phyloP scores from a whole-genome alignment of 2,797 vertebrate species.

The Siniperca obscura region DNA sequence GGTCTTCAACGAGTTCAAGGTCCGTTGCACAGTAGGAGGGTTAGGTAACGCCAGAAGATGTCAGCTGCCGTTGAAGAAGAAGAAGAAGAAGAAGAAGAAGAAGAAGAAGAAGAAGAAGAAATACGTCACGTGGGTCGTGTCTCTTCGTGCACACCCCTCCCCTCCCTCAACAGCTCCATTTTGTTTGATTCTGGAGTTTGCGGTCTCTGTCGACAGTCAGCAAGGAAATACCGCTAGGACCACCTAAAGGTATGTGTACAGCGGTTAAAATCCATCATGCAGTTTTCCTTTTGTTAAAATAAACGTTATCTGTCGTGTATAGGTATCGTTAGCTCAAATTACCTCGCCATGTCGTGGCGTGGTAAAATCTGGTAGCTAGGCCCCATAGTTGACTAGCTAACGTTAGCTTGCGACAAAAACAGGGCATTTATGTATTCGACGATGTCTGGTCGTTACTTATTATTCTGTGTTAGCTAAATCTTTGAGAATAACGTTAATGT shows the following conservation, averaged over 20 bases:
- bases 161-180: slow-evolving; percentile 68
- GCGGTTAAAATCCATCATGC: fast-evolving
- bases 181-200: slow-evolving; percentile 66
- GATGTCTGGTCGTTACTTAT: fast-evolving
- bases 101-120: not conserved
- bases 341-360: not conserved
- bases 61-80: not conserved
- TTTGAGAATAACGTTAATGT: fast-evolving
- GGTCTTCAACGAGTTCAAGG: not conserved
- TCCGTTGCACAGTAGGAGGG: not conserved
- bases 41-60: not conserved
- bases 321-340: not conserved
- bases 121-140: slow-evolving; percentile 19
- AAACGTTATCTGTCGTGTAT: fast-evolving
- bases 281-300: fast-evolving
- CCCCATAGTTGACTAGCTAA: not conserved
- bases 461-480: fast-evolving
- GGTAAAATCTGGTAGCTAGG: not conserved
- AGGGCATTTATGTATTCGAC: not conserved
- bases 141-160: not conserved
- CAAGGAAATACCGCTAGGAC: not conserved
- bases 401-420: not conserved
- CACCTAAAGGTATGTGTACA: slow-evolving; percentile 23
- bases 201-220: slow-evolving; percentile 7
- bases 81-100: not conserved